phyloP scores from a whole-genome alignment of 2,113 vertebrate genomes.

The Enhydra lutris region DNA sequence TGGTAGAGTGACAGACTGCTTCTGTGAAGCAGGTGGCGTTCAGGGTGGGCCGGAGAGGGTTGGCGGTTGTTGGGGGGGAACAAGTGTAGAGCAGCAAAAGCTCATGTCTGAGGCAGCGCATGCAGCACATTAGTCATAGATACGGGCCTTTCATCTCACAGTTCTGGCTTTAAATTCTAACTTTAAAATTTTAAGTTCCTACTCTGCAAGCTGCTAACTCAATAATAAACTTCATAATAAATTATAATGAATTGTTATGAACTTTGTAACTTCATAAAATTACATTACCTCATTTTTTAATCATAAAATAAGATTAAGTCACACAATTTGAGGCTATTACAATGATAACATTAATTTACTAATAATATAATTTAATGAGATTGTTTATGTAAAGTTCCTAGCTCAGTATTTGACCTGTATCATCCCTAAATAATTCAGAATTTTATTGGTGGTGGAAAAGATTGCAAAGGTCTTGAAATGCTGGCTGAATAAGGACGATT shows the following conservation, averaged over 20 bases:
- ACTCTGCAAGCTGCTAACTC: neutral
- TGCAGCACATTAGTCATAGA: neutral
- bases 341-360: neutral
- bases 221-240: neutral
- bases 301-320: conserved; percentile 16
- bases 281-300: conserved; percentile 19
- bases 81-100: neutral
- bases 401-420: neutral
- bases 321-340: neutral
- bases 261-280: neutral
- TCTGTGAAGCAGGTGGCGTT: neutral
- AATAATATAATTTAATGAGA: neutral
- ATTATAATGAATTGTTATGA: neutral
- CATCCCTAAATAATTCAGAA: neutral
- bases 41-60: neutral
- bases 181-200: neutral
- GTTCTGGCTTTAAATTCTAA: neutral
- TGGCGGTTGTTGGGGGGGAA: neutral
- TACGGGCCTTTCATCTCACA: neutral
- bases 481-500: neutral
- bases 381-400: neutral
- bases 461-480: neutral
- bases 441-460: neutral
- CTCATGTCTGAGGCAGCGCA: neutral
- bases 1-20: neutral